Percentiles rank a stretch among this genome's conserved stretches.
phyloP scores from a whole-genome alignment of 2,113 vertebrate genomes.

The Percopsis transmontana region DNA sequence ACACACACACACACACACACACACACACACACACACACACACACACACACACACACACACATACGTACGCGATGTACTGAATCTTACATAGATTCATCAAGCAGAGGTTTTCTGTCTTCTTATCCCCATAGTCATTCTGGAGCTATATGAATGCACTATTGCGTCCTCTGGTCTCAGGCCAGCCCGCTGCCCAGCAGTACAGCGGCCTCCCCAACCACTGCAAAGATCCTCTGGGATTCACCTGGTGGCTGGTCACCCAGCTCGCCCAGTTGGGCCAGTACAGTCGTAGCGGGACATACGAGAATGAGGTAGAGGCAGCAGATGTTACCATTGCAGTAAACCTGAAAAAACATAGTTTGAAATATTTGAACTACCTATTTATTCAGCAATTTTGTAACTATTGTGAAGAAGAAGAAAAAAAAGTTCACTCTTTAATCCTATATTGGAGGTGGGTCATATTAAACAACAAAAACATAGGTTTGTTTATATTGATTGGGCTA shows the following conservation, averaged over 20 bases:
- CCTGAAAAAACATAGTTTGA: too few relatives aligned
- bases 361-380: too few relatives aligned
- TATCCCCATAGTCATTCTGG: slow-evolving; percentile 86
- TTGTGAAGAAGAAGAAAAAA: too few relatives aligned
- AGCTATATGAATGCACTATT: slow-evolving; percentile 83
- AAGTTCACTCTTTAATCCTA: too few relatives aligned
- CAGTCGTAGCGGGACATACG: slow-evolving; percentile 80
- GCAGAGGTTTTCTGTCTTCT: background rate
- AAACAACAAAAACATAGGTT: too few relatives aligned
- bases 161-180: slow-evolving; percentile 66
- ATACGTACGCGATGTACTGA: too few relatives aligned
- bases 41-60: background rate
- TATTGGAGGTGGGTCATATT: too few relatives aligned
- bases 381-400: too few relatives aligned
- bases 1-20: slow-evolving; percentile 3
- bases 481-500: background rate
- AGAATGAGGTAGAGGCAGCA: slow-evolving; percentile 77
- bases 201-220: slow-evolving; percentile 72
- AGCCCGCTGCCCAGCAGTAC: slow-evolving; percentile 52
- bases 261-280: slow-evolving; percentile 84
- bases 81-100: too few relatives aligned
- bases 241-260: slow-evolving; percentile 92
- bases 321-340: too few relatives aligned
- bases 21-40: slow-evolving; percentile 2
- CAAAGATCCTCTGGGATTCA: slow-evolving; percentile 89